These are phyloP conservation scores for Amphipyra tragopoginis DNA, from an alignment of 2,888 invertebrate genomes.

Conservation along the genomic window DNA sequence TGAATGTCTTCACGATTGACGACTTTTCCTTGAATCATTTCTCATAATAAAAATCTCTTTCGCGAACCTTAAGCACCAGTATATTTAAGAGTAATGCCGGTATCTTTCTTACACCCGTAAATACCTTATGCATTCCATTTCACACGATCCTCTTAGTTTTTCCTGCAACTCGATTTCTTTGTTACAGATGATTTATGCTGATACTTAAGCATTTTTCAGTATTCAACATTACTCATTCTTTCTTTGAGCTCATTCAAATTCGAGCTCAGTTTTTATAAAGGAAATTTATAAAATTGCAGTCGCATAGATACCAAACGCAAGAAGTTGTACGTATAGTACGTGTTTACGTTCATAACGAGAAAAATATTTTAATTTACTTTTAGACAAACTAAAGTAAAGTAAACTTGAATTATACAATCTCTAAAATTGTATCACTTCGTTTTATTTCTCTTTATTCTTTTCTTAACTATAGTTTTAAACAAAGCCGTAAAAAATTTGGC, in stretches of 20 bases:
- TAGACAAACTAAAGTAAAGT: neutral
- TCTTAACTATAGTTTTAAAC: constrained; percentile 32
- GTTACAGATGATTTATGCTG: constrained; percentile 72
- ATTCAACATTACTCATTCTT: constrained; percentile 66
- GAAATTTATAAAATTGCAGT: constrained; percentile 47
- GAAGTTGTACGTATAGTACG: neutral
- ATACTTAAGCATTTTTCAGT: constrained; percentile 69
- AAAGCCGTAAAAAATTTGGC: constrained; percentile 42
- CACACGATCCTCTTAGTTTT: constrained; percentile 58
- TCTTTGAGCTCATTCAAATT: constrained; percentile 59
- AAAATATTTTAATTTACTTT: no score
- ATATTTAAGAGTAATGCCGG: constrained; percentile 39
- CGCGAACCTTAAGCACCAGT: constrained; percentile 9
- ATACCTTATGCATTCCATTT: constrained; percentile 58
- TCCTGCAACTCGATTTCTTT: constrained; percentile 66
- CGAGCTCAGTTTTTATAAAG: constrained; percentile 48
- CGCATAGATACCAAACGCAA: constrained; percentile 21
- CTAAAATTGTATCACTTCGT: constrained; percentile 23
- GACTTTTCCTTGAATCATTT: constrained; percentile 24
- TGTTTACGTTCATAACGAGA: constrained; percentile 2
- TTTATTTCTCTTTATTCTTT: constrained; percentile 29
- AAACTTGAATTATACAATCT: constrained; percentile 9
- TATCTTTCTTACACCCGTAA: constrained; percentile 44
- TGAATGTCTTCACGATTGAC: constrained; percentile 2
- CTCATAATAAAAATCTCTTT: constrained; percentile 22